A percentile compares a stretch with the other conserved stretches of the same genome.
phyloP scores from a whole-genome alignment of 1,140 invertebrate species.

The Trichoplusia ni region DNA sequence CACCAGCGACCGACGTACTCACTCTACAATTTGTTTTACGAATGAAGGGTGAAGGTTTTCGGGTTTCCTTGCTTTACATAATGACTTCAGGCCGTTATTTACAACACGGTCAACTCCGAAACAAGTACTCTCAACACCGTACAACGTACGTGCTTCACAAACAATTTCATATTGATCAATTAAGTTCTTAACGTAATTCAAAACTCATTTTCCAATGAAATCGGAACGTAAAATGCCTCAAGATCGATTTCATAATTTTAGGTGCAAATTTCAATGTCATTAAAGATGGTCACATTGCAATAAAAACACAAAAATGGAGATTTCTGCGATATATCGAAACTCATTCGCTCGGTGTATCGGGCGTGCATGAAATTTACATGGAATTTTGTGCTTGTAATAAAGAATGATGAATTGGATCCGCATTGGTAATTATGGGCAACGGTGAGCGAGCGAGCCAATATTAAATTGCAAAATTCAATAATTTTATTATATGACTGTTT shows the following conservation, averaged over 20 bases:
- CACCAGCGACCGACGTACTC: background rate
- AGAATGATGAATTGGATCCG: conserved; percentile 79
- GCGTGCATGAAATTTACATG: conserved; percentile 77
- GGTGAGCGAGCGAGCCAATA: conserved; percentile 62
- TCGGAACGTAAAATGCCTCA: no score
- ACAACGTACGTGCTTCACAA: no score
- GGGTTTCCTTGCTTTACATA: no score
- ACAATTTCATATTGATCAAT: no score
- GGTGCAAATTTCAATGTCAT: conserved; percentile 2
- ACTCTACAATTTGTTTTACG: background rate
- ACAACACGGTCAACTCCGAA: no score
- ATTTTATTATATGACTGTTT: conserved; percentile 62
- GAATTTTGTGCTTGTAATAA: conserved; percentile 78
- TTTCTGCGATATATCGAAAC: conserved; percentile 59
- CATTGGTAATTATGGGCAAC: conserved; percentile 75
- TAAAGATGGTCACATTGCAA: conserved; percentile 11
- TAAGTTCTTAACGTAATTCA: no score
- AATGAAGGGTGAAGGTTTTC: no score
- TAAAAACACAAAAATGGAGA: conserved; percentile 43
- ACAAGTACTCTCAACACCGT: no score
- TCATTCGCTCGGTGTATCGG: conserved; percentile 50
- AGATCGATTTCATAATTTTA: background rate
- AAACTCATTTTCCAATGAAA: background rate
- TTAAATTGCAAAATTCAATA: conserved; percentile 76
- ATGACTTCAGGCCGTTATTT: no score